Conservation (phyloP, 2,888 invertebrate genomes). For the Ceraclea dissimilis region DNA sequence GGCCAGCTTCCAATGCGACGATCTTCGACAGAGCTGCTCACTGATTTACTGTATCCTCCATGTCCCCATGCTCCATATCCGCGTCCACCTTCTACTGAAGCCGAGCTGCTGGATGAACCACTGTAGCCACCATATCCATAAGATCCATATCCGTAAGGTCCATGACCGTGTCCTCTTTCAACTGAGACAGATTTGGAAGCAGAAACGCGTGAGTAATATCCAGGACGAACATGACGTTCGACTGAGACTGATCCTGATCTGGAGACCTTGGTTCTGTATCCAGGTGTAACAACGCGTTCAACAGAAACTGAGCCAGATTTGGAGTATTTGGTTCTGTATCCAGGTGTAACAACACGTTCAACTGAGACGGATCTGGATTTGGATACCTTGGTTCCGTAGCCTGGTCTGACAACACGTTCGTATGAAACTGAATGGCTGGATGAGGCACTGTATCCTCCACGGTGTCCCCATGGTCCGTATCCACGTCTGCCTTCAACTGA, state of each 20-base stretch:
- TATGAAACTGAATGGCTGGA: neutral
- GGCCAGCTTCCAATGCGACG: neutral
- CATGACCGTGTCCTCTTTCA: constrained; percentile 2
- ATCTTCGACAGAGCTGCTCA: neutral
- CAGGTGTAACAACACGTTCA: constrained; percentile 2
- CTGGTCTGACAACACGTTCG: constrained; percentile 7
- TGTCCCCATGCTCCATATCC: neutral
- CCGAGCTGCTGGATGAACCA: neutral
- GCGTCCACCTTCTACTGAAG: constrained; percentile 2
- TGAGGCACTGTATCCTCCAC: neutral
- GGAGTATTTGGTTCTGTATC: neutral
- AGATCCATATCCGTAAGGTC: neutral
- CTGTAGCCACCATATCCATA: neutral
- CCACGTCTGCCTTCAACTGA: constrained; percentile 6
- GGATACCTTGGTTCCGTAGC: neutral
- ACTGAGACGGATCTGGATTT: constrained; percentile 6
- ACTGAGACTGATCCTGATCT: neutral
- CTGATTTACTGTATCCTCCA: neutral
- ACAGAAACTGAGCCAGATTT: constrained; percentile 9
- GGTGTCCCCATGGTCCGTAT: constrained; percentile 1
- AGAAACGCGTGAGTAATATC: neutral
- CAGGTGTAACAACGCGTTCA: constrained; percentile 2
- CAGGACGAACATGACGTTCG: neutral
- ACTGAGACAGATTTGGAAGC: constrained; percentile 4
- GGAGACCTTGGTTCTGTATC: neutral